Percentiles rank a stretch among this genome's conserved stretches.
These are phyloP conservation scores for Australoheros scitulus DNA, from an alignment of 2,113 vertebrate genomes.

Conservation along the genomic window DNA sequence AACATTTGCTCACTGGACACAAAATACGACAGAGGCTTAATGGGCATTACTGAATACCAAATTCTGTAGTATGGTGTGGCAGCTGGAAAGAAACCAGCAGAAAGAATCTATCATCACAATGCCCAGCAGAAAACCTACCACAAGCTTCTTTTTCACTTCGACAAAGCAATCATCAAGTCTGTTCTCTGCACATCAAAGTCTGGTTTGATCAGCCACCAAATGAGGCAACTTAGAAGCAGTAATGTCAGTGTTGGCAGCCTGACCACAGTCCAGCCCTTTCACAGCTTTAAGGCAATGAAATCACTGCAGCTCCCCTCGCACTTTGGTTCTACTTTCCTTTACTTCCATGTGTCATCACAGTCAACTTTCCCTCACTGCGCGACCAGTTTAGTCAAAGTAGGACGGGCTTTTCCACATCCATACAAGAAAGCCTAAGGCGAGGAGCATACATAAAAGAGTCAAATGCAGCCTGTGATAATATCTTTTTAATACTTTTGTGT, in stretches of 20 bases:
- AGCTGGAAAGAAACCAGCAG: background rate
- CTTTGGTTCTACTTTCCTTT: background rate
- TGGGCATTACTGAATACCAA: background rate
- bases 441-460: background rate
- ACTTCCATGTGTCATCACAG: background rate
- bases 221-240: background rate
- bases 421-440: background rate
- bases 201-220: background rate
- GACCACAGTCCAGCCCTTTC: background rate
- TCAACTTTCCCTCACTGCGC: background rate
- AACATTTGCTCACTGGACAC: background rate
- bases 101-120: background rate
- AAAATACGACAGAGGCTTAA: background rate
- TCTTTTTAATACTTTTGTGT: background rate
- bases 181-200: background rate
- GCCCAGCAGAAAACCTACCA: background rate
- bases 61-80: background rate
- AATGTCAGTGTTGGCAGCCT: background rate
- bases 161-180: background rate
- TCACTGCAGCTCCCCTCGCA: background rate
- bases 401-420: background rate
- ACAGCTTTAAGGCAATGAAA: background rate
- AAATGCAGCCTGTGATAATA: background rate
- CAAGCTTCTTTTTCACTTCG: background rate
- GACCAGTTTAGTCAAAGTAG: background rate